Evolutionary conservation across 2,888 invertebrate genomes (phyloP), one percentile per base, ranked within the genome.

Genomic region (Lasiommata megera): DNA sequence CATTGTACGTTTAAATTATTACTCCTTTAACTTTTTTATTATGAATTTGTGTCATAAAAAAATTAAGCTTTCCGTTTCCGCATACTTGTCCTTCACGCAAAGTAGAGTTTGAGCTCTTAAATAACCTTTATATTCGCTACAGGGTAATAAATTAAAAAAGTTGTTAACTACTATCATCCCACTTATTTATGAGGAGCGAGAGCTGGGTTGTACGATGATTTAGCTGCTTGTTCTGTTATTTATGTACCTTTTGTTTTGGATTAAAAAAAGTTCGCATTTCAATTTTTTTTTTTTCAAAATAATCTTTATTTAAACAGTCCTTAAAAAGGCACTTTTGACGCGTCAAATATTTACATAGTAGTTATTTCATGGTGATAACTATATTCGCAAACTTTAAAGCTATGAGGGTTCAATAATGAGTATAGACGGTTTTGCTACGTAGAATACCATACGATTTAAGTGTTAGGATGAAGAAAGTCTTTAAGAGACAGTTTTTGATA

Each of bases 61-160:
- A 46, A 23, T 23, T 11, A 44, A 14, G 16, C 11, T 17, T 7
- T 12, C 16, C 16, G 16, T 31, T 46, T 46, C 31, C 31, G 46
- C 16, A 16, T 46, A 46, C 46, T 31, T 8, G 31, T 31, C 46
- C 46, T 46, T 46, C 16, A 29, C 46, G 16, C 46, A 46, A 46
- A 46, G 46, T 16, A 31, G 46, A 46, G 31, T 46, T 46, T 46
- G 46, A 46, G 46, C 46, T 46, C 46, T 46, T 46, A 31, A 11
- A 46, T 46, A 46, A 46, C 46, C 31, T 46, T 46, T 46, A 46
- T 31, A 29, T 29, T 16, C 31, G 46, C 16, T 46, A 46, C 31
- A 46, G 46, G 16, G 46, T 46, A 46, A 46, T 46, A 46, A 31
- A 46, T 46, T 44, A 46, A 46, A 46, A 46, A 46, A 46, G 46